Evolutionary conservation across 2,797 vertebrate species (phyloP), one percentile per base, ranked within the genome.

Genomic region (Sebastes elongatus): DNA sequence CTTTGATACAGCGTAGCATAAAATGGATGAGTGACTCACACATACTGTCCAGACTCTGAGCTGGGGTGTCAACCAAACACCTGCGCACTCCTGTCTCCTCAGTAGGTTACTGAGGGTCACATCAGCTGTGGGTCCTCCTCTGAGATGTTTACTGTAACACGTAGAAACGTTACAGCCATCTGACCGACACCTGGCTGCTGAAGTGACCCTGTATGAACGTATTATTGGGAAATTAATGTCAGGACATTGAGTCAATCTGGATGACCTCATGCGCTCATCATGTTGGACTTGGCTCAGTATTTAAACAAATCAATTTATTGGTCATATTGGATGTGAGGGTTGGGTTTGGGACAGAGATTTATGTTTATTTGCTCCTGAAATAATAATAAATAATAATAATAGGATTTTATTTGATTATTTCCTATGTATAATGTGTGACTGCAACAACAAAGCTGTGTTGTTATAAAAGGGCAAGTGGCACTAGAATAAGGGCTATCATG

Each of bases 21-120:
- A 76, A 87, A 84, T 64, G 42, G 60, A 71, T 87, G 86, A 85
- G 14, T 82, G 80, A 78, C 42, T 76, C 61, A 56, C 65, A 68
- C 22, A 71, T 71, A 62, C 63, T 59, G 71, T 78, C 63, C 52
- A 71, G 35, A 57, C 38, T 64, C 49, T 62, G 52, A 82, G 72
- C 62, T 65, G 55, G 13, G 20, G 73, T 71, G 82, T 76, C 68
- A 53, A 18, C 42, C 73, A 71, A 62, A 73, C 59, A 85, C 76
- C 66, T 82, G 83, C 13, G 18, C 60, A 33, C 64, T 74, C 13
- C 79, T 71, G 82, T 46, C 68, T 73, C n/a, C 35, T 71, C 71
- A 20, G 60, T 59, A 42, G 79, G 81, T 78, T 23, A 74, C 27
- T 7, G 55, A 42, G 52, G 72, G 59, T 81, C 64, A 76, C 79